Evolutionary conservation across 2,888 invertebrate species (phyloP).

Genomic region (Volucella inflata): DNA sequence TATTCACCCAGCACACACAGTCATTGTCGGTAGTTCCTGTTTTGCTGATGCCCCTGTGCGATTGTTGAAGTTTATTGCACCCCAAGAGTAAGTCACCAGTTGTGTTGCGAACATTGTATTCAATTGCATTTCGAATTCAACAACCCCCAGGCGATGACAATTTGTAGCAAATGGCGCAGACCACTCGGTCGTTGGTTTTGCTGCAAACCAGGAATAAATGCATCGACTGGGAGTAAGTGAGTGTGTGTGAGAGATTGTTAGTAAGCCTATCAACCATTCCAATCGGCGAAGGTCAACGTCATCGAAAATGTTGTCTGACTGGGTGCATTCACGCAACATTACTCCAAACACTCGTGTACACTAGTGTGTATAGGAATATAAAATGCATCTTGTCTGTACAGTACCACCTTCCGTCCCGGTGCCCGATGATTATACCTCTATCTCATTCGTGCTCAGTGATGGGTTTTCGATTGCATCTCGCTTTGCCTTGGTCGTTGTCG

Average conservation of each 20-base stretch:
- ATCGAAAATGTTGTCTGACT: conserved; percentile 75
- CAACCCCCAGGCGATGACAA: conserved; percentile 55
- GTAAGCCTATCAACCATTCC: conserved; percentile 59
- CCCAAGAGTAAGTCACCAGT: conserved; percentile 33
- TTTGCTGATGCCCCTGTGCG: conserved; percentile 48
- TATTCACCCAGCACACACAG: conserved; percentile 18
- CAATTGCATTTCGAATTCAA: not conserved
- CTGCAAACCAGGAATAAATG: conserved; percentile 29
- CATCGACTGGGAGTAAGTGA: conserved; percentile 8
- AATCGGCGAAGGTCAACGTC: conserved; percentile 76
- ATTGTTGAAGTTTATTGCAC: conserved; percentile 73
- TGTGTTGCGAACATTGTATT: no score
- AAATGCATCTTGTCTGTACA: not conserved
- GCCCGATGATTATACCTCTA: not conserved
- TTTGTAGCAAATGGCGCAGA: conserved; percentile 55
- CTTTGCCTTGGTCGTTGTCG: conserved; percentile 5
- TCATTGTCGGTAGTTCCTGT: not conserved
- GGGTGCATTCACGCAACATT: conserved; percentile 66
- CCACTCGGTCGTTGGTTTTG: conserved; percentile 28
- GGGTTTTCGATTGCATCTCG: conserved; percentile 35
- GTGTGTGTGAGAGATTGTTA: conserved; percentile 23
- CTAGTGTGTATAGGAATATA: not conserved
- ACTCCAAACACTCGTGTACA: not conserved
- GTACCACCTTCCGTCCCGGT: not conserved
- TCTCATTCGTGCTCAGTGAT: conserved; percentile 54